These are phyloP conservation scores for Cichladusa arquata DNA, from an alignment of 2,113 vertebrate species.

Conservation along the genomic window DNA sequence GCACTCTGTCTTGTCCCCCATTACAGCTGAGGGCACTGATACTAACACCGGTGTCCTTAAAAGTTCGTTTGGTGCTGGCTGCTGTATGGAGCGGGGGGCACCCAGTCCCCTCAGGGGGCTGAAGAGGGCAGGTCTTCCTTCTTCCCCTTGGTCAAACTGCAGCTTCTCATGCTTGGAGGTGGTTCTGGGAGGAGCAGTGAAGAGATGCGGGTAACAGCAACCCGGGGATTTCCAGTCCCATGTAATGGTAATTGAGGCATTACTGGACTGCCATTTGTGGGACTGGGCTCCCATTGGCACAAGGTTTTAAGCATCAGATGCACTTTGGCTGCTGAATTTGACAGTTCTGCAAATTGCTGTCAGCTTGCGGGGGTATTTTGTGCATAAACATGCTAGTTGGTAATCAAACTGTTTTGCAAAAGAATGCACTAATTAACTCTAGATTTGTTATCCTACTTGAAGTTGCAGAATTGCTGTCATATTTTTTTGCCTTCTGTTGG, in stretches of 20 bases:
- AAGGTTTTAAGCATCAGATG: slow-evolving; percentile 9
- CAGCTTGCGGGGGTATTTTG: slow-evolving; percentile 48
- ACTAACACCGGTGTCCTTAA: background rate
- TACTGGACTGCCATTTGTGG: background rate
- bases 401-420: slow-evolving; percentile 65
- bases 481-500: slow-evolving; percentile 43
- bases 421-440: slow-evolving; percentile 57
- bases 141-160: background rate
- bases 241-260: background rate
- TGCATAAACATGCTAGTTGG: slow-evolving; percentile 8
- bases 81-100: background rate
- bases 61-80: background rate
- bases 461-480: slow-evolving; percentile 53
- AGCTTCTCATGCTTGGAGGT: background rate
- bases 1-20: too few relatives aligned
- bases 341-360: slow-evolving; percentile 63
- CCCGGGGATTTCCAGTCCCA: background rate
- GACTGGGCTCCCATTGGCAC: background rate
- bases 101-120: fast-evolving
- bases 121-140: background rate
- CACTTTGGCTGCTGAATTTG: slow-evolving; percentile 39
- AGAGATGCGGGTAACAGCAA: background rate
- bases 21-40: background rate
- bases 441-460: slow-evolving; percentile 59
- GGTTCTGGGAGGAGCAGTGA: background rate